Base-by-base conservation (phyloP, 2,888 invertebrate genomes). In the Lymantria dispar region DNA sequence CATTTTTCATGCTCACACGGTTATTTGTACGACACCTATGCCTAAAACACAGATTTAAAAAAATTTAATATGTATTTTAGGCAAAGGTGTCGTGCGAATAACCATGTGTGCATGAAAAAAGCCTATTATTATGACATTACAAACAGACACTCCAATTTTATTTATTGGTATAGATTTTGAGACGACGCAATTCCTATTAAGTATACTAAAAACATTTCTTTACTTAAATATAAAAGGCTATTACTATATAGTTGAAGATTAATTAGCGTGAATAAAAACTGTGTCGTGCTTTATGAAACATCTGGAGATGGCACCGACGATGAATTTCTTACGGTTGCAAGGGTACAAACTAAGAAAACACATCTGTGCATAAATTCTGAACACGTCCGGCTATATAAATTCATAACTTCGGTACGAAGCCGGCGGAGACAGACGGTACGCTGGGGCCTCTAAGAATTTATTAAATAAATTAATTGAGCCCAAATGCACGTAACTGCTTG, bases 311-410 rank as follows among this genome's bases (percentile, higher is more conserved):
- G 70, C 60, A 65, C 62, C 62, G 58, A 63, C 58, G 68, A 68
- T 57, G 65, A 66, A 72, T 68, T 74, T 69, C 63, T 72, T 69
- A 69, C 72, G 63, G 65, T 63, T 73, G 71, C 72, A 74, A 75
- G 71, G 72, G 68, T 76, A 71, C 72, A 74, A 76, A 79, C 77
- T 78, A 78, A 82, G 84, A 82, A 85, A 80, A 83, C 76, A 80
- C 80, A 81, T 78, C 78, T 77, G 76, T 74, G 77, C 71, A 80
- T 85, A 83, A 84, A 87, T 86, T 87, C 87, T 60, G 78, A 78
- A 79, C 87, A 87, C 86, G 86, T 86, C 78, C 78, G 72, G 71
- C 78, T 82, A 85, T 86, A 87, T 87, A 86, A 87, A 89, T 88
- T 88, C 87, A 87, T 88, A 87, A 83, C 80, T 78, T 78, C 72